Base-by-base conservation (phyloP, 2,113 vertebrate species). In the Gymnorhina tibicen region DNA sequence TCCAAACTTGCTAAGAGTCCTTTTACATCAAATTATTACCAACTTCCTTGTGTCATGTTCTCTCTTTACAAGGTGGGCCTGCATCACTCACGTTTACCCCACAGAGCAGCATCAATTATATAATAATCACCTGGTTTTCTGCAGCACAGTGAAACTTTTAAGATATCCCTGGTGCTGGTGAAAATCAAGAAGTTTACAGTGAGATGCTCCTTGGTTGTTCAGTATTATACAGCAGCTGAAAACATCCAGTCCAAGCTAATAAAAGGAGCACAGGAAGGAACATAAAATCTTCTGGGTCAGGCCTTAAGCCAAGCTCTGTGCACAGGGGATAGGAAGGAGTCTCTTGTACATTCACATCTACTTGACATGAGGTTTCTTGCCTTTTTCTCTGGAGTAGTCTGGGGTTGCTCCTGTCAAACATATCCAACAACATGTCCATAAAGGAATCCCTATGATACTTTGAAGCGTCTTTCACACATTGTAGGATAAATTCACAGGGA, bases 1-100 rank as follows among this genome's bases (percentile, higher is more conserved):
- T 83, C 81, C 70, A 92, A 96, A 92, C 67, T 92, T 72, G 55
- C 89, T 85, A 79, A 95, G 82, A 78, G 67, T 70, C 82, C 67
- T 82, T 95, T 96, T 87, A 90, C 39, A 91, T 37, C 66, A 60
- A 83, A 94, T 84, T 93, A 80, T 53, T 96, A 92, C 33, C 60
- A 91, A 78, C 72, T 95, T 90, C 88, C 41, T 79, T 18, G 23
- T 92, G 60, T 91, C 37, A 17, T 62, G 60, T 22, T 78, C 89
- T 62, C 41, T 87, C 82, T 95, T 95, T 89, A 91, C 80, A 95
- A 94, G 77, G 56, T 87, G 53, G 33, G 60, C 35, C 37, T 20
- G 2, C 23, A 64, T 91, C 73, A 13, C 59, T 58, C 53, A 18
- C 19, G 1, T 80, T 91, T 66, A 83, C 47, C 53, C 50, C 3